Evolutionary conservation across 2,797 vertebrate species (phyloP), one percentile per base, ranked within the genome.

Genomic region (Spondyliosoma cantharus): DNA sequence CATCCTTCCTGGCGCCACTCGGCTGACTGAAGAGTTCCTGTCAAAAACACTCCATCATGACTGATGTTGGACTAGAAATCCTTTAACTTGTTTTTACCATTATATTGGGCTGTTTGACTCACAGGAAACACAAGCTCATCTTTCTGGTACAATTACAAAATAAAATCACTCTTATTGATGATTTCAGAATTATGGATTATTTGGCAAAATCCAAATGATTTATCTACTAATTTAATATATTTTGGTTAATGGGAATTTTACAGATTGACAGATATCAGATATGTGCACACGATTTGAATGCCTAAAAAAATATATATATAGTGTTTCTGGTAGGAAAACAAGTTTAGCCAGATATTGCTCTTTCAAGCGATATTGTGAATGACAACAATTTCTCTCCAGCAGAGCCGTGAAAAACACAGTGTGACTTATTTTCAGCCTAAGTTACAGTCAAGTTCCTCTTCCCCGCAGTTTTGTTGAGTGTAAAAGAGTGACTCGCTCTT

Each of bases 1-100:
- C 93, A 93, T 95, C 93, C 94, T 95, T 92, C 15, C 86, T 94
- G 95, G 96, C 90, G 92, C 96, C 96, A 95, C 94, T 90, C 83
- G 94, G 93, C 95, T 94, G 93, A 82, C 87, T 90, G 88, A 92
- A 76, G 89, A 93, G 85, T 95, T 95, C 94, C 96, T 95, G 95
- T 93, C 93, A 94, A 91, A 90, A 95, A 94, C 95, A 92, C 82
- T 91, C 72, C 68, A 92, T 95, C 93, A 91, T 90, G 93, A 50
- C 68, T 93, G 93, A 94, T 89, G 88, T 86, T 61, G 89, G 86
- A 94, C 88, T 81, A 83, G 83, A 95, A 93, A 94, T 93, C 87
- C 80, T 94, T 86, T 91, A 95, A 91, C 92, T 95, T 94, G 90
- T 92, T 90, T 76, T 87, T 71, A 79, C 71, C 86, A 92, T 85